Conservation (phyloP, 2,113 vertebrate species). For the Atrichornis clamosus region DNA sequence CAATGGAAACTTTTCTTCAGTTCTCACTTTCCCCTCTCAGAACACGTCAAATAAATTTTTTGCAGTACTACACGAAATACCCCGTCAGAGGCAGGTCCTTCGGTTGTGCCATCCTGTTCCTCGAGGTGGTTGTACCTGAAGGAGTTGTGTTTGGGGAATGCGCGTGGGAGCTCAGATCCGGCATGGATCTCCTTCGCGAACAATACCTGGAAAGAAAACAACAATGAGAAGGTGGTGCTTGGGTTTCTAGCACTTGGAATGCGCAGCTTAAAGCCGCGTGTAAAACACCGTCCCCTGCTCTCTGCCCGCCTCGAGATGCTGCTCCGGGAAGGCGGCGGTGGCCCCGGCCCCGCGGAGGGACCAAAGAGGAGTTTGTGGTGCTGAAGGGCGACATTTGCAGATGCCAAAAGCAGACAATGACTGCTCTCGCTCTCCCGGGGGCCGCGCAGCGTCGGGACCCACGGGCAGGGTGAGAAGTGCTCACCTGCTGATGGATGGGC, state of each 20-base stretch:
- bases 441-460: background rate
- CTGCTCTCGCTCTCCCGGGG: background rate
- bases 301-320: background rate
- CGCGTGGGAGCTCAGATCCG: accelerated
- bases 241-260: background rate
- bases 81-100: background rate
- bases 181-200: background rate
- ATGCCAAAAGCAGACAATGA: background rate
- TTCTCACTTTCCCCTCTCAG: background rate
- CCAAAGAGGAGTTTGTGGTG: background rate
- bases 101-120: background rate
- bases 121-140: background rate
- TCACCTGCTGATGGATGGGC: background rate
- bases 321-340: background rate
- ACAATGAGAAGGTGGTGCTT: background rate
- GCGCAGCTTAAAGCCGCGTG: background rate
- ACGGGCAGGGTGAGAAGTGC: background rate
- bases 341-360: background rate
- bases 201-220: background rate
- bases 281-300: background rate
- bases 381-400: background rate
- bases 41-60: background rate
- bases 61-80: background rate
- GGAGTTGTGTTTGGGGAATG: background rate
- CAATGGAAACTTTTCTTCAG: background rate